Conservation (phyloP, 2,797 vertebrate genomes). For the Neosilurus mollespiculum region DNA sequence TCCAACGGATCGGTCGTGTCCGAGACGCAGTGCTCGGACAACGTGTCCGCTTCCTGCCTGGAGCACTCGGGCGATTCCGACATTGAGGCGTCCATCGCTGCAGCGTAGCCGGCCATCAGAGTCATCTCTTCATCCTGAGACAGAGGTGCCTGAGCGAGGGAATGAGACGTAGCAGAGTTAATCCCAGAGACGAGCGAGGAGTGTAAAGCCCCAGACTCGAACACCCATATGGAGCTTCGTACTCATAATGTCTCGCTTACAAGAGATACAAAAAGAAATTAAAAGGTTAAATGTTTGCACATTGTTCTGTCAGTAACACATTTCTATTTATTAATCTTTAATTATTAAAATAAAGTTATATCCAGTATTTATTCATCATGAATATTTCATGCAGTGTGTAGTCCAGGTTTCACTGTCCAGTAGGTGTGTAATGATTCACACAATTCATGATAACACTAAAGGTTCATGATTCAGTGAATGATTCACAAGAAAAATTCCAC, state of each 20-base stretch:
- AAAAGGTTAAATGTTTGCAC: too few relatives aligned
- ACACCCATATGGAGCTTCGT: background rate
- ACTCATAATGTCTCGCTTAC: background rate
- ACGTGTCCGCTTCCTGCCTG: background rate
- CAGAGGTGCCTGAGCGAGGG: conserved; percentile 72
- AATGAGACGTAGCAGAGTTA: background rate
- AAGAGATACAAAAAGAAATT: background rate
- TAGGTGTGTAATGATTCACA: too few relatives aligned
- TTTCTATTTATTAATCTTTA: too few relatives aligned
- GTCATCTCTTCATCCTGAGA: conserved; percentile 87
- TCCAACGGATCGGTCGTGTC: conserved; percentile 61
- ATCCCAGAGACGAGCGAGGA: background rate
- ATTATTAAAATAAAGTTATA: too few relatives aligned
- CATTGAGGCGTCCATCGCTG: conserved; percentile 85
- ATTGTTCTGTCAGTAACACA: too few relatives aligned
- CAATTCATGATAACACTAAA: too few relatives aligned
- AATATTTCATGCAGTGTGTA: too few relatives aligned
- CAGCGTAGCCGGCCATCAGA: conserved; percentile 88
- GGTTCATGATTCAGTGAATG: too few relatives aligned
- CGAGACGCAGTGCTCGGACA: conserved; percentile 32
- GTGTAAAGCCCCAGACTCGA: background rate
- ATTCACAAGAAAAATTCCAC: too few relatives aligned
- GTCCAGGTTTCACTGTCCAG: too few relatives aligned
- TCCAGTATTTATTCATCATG: too few relatives aligned
- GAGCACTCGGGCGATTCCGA: conserved; percentile 50